phyloP scores from a whole-genome alignment of 2,888 invertebrate species.

The Andrena fulva region DNA sequence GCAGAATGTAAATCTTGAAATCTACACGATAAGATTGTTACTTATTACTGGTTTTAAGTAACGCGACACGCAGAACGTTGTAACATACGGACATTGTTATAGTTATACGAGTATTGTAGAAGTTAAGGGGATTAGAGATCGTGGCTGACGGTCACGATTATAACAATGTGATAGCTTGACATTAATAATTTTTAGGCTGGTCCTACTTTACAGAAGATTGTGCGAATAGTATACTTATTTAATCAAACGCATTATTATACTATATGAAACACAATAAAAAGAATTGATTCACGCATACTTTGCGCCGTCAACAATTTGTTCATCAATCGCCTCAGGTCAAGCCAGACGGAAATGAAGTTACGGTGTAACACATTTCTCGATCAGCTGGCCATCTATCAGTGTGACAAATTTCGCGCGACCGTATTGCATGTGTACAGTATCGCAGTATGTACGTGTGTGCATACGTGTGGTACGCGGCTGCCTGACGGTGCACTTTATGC shows the following conservation, averaged over 20 bases:
- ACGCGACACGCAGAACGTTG: constrained; percentile 20
- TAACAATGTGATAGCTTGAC: constrained; percentile 61
- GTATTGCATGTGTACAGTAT: neutral
- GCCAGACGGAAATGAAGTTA: neutral
- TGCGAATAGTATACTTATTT: constrained; percentile 57
- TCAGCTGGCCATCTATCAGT: constrained; percentile 42
- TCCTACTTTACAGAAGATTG: constrained; percentile 75
- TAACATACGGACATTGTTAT: constrained; percentile 37
- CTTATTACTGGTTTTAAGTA: constrained; percentile 31
- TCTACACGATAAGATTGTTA: constrained; percentile 20
- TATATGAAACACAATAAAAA: constrained; percentile 50
- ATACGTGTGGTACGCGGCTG: constrained; percentile 36
- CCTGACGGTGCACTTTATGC: constrained; percentile 65
- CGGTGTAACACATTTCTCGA: constrained; percentile 21
- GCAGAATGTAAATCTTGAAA: constrained; percentile 40
- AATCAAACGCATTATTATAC: constrained; percentile 43
- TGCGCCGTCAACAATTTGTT: constrained; percentile 7
- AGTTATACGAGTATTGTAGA: constrained; percentile 36
- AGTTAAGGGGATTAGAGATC: constrained; percentile 37
- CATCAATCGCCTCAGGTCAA: neutral
- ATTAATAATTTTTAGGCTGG: constrained; percentile 74
- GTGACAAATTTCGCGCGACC: constrained; percentile 8
- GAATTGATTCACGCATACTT: constrained; percentile 43
- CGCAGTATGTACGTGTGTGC: neutral
- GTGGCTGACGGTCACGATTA: constrained; percentile 32